Evolutionary conservation across 2,888 invertebrate species (phyloP).

Genomic region (Cremastobaeus sp.): DNA sequence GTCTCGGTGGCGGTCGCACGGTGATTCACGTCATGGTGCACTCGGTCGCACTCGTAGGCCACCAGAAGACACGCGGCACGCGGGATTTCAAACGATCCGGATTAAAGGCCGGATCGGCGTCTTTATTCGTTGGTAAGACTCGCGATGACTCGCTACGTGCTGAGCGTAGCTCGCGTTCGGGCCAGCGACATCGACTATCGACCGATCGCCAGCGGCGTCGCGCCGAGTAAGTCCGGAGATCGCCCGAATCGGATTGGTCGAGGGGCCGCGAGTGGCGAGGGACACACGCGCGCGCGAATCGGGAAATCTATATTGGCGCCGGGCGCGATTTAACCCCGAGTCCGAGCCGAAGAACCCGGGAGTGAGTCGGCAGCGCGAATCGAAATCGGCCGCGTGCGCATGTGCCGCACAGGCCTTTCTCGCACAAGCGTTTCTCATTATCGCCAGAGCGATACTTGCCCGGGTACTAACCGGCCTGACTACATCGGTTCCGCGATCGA

Average conservation of each 20-base stretch:
- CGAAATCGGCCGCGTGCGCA: conserved; percentile 48
- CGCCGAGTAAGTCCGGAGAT: conserved; percentile 45
- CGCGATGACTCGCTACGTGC: conserved; percentile 3
- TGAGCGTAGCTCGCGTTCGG: conserved; percentile 11
- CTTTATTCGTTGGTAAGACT: too few species aligned
- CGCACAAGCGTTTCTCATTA: background rate
- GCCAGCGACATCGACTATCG: conserved; percentile 58
- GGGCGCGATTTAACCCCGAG: conserved; percentile 51
- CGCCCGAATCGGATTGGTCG: conserved; percentile 59
- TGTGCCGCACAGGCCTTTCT: conserved; percentile 17
- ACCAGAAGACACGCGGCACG: background rate
- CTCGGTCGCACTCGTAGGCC: too few species aligned
- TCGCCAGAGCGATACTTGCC: conserved; percentile 5
- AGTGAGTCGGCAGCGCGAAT: conserved; percentile 27
- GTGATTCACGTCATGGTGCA: too few species aligned
- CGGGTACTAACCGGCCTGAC: conserved; percentile 46
- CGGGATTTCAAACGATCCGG: background rate
- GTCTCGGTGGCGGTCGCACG: too few species aligned
- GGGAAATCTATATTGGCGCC: conserved; percentile 44
- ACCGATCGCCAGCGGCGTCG: conserved; percentile 56
- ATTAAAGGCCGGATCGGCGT: too few species aligned
- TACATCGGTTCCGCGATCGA: conserved; percentile 41
- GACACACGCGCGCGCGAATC: conserved; percentile 28
- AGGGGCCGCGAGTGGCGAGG: conserved; percentile 39
- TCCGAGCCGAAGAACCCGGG: conserved; percentile 25